These are phyloP conservation scores for Parnassius orleans DNA, from an alignment of 2,888 invertebrate genomes.

Conservation along the genomic window DNA sequence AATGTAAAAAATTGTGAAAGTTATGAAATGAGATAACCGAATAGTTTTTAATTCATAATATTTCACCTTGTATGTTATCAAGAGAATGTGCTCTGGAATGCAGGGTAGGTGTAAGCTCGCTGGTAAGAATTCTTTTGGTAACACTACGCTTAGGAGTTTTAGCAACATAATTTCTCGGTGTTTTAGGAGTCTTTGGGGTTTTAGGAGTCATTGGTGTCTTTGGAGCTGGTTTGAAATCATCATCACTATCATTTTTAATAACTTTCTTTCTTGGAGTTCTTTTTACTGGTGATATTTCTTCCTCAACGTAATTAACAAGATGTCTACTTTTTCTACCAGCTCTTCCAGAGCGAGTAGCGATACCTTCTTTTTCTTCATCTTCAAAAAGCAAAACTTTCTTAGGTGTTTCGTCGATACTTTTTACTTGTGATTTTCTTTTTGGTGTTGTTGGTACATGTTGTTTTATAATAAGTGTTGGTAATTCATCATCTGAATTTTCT, in stretches of 20 bases:
- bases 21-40: no score
- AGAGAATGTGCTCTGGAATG: constrained; percentile 59
- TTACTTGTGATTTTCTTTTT: constrained; percentile 55
- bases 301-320: constrained; percentile 52
- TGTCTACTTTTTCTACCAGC: constrained; percentile 49
- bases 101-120: constrained; percentile 64
- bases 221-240: constrained; percentile 52
- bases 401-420: constrained; percentile 54
- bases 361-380: constrained; percentile 47
- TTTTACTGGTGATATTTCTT: constrained; percentile 55
- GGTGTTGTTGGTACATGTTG: constrained; percentile 58
- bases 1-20: no score
- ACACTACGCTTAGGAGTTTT: constrained; percentile 55
- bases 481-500: constrained; percentile 68
- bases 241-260: constrained; percentile 50
- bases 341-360: constrained; percentile 54
- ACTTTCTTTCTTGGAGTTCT: constrained; percentile 49
- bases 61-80: constrained; percentile 59
- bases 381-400: constrained; percentile 62
- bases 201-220: constrained; percentile 35
- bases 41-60: not conserved
- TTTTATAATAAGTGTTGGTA: constrained; percentile 68
- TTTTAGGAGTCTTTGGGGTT: constrained; percentile 34
- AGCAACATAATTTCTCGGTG: constrained; percentile 29
- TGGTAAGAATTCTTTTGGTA: constrained; percentile 54